Evolutionary conservation across 2,888 invertebrate species (phyloP).

Genomic region (Creontiades dilutus): DNA sequence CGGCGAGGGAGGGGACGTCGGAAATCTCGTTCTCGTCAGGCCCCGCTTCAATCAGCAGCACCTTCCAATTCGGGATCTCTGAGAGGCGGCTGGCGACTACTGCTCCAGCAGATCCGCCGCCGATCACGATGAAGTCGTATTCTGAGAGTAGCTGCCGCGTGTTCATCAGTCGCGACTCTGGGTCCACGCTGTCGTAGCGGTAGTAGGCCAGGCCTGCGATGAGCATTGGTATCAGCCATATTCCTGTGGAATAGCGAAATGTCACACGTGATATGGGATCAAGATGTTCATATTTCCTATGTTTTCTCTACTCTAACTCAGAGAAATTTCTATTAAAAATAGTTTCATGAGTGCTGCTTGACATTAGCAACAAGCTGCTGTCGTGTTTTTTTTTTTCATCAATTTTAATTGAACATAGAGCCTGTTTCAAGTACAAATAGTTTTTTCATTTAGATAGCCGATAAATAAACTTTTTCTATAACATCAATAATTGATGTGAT

Average conservation of each 20-base stretch:
- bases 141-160: slow-evolving; percentile 84
- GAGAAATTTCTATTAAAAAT: too few relatives aligned
- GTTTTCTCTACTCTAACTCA: too few relatives aligned
- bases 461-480: too few relatives aligned
- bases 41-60: slow-evolving; percentile 90
- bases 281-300: too few relatives aligned
- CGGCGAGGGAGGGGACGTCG: slow-evolving; percentile 92
- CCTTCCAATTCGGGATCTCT: slow-evolving; percentile 86
- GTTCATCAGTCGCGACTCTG: slow-evolving; percentile 87
- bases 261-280: too few relatives aligned
- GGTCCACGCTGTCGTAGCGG: slow-evolving; percentile 89
- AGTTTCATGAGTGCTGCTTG: too few relatives aligned
- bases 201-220: slow-evolving; percentile 90
- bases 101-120: slow-evolving; percentile 94
- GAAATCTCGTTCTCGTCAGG: slow-evolving; percentile 93
- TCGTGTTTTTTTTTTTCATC: too few relatives aligned
- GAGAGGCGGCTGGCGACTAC: slow-evolving; percentile 91
- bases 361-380: too few relatives aligned
- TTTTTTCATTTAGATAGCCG: too few relatives aligned
- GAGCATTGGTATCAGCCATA: slow-evolving; percentile 91
- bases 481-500: too few relatives aligned
- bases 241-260: slow-evolving; percentile 78
- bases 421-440: too few relatives aligned
- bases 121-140: slow-evolving; percentile 91
- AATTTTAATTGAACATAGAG: too few relatives aligned